Evolutionary conservation across 2,888 invertebrate genomes (phyloP), one percentile per base, ranked within the genome.

Genomic region (Creontiades dilutus): DNA sequence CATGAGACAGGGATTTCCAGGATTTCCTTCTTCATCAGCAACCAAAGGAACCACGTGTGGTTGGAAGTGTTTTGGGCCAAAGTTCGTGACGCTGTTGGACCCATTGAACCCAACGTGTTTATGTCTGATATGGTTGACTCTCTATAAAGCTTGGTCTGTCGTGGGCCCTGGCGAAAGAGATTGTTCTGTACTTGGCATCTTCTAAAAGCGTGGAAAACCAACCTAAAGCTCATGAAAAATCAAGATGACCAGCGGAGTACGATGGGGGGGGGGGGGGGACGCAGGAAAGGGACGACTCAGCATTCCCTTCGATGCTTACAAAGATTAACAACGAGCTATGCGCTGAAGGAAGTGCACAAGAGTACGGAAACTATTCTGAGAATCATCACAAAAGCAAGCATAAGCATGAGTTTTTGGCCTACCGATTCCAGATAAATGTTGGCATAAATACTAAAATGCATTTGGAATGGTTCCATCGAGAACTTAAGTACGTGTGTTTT

Each of bases 111-210:
- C n/a, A n/a, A 90, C 0, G 57, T 90, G 23, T 90, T 91, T 19
- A 80, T 91, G 75, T 75, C 90, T 48, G 91, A 91, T 46, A 90
- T 87, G 37, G 78, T 55, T 46, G 57, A 81, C 57, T 46, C 92
- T 92, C 84, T 90, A 89, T 46, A 86, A 90, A 12, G 90, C 90
- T 0, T 91, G 91, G 90, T 19, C 47, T 23, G 16, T 55, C 7
- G 78, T 90, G 84, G 89, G 4, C 37, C n/a, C 3, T 2, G n/a
- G 5, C 46, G 16, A 14, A 11, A n/a, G 2, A 90, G 91, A 14
- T 92, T 92, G 92, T 86, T 37, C 46, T 86, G 86, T 23, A 5
- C 86, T 2, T 86, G 75, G 75, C 91, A 92, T 78, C 90, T 92
- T 0, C 91, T 92, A 37, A 80, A 91, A 23, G 90, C 88, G 4